Evolutionary conservation across 2,888 invertebrate species (phyloP).

Genomic region (Limnephilus auricula): DNA sequence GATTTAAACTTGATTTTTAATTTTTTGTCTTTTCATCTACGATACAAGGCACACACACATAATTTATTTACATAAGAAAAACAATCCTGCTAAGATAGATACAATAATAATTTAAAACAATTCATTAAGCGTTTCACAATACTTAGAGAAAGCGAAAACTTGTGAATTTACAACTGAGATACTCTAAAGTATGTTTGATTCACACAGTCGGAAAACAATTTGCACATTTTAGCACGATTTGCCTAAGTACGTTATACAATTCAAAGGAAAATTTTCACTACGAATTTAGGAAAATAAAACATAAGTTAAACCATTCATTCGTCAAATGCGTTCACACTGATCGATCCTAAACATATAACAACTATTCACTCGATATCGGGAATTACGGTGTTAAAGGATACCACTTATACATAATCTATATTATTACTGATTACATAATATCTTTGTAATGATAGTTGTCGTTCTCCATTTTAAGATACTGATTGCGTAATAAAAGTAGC

Average conservation of each 20-base stretch:
- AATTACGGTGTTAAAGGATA: constrained; percentile 56
- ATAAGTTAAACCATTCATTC: constrained; percentile 62
- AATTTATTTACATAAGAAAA: constrained; percentile 67
- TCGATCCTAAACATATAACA: constrained; percentile 66
- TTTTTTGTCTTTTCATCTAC: constrained; percentile 80
- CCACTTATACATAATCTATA: constrained; percentile 59
- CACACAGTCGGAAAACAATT: constrained; percentile 51
- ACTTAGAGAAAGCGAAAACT: constrained; percentile 58
- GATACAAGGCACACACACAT: constrained; percentile 85
- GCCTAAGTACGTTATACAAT: constrained; percentile 56
- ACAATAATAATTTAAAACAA: constrained; percentile 57
- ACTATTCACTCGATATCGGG: constrained; percentile 66
- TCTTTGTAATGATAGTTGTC: constrained; percentile 58
- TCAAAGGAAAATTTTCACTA: constrained; percentile 52
- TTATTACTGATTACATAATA: constrained; percentile 64
- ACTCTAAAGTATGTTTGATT: constrained; percentile 36
- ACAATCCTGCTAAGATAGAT: constrained; percentile 63
- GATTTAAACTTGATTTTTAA: constrained; percentile 74
- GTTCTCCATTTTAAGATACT: constrained; percentile 57
- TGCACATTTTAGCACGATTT: constrained; percentile 47
- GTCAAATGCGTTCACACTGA: constrained; percentile 62
- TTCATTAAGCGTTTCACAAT: constrained; percentile 54
- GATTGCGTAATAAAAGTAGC: constrained; percentile 60
- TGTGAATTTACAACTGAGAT: constrained; percentile 40
- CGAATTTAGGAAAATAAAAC: constrained; percentile 54